These are phyloP conservation scores for Characodon lateralis DNA, from an alignment of 2,797 vertebrate species.

Conservation along the genomic window DNA sequence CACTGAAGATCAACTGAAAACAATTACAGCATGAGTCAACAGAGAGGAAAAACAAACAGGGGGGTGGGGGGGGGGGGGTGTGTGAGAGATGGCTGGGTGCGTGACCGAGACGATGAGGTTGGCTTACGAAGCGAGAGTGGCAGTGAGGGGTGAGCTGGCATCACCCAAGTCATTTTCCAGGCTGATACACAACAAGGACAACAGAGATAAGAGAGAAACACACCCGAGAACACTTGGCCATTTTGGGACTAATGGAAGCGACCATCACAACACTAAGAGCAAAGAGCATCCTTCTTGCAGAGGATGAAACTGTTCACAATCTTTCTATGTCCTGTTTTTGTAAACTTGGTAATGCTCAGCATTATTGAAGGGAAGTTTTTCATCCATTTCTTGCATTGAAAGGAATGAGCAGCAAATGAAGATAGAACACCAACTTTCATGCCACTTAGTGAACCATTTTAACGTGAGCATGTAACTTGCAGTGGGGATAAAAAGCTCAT, in stretches of 20 bases:
- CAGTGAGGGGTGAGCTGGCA: constrained; percentile 90
- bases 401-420: constrained; percentile 71
- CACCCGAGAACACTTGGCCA: constrained; percentile 60
- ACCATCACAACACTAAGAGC: constrained; percentile 31
- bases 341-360: constrained; percentile 78
- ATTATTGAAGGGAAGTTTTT: constrained; percentile 32
- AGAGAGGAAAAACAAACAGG: constrained; percentile 28
- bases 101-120: constrained; percentile 78
- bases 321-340: constrained; percentile 13
- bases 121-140: constrained; percentile 83
- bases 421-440: constrained; percentile 64
- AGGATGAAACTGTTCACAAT: constrained; percentile 36
- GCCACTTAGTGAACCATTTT: constrained; percentile 44
- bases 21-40: constrained; percentile 80
- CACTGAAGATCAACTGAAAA: constrained; percentile 81
- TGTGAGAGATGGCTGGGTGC: constrained; percentile 46
- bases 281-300: constrained; percentile 35
- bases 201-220: constrained; percentile 74
- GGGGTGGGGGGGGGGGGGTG: no score
- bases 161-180: constrained; percentile 89
- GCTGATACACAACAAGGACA: constrained; percentile 76
- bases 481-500: constrained; percentile 60
- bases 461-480: constrained; percentile 46
- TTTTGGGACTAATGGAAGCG: constrained; percentile 40
- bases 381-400: constrained; percentile 47